Conservation (phyloP, 2,888 invertebrate genomes). For the Odontocerum albicorne region DNA sequence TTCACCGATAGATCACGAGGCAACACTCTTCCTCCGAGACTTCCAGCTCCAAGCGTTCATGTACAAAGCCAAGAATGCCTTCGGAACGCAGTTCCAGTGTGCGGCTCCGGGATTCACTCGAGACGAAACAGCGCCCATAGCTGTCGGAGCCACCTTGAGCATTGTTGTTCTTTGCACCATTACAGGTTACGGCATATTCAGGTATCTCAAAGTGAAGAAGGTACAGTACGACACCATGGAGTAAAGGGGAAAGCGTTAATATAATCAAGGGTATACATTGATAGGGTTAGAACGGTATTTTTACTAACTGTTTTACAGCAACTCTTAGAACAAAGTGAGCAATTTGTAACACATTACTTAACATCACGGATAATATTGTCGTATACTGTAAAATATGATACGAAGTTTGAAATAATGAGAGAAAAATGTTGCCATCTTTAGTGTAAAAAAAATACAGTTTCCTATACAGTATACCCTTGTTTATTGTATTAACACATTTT, state of each 20-base stretch:
- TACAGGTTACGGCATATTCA: conserved; percentile 81
- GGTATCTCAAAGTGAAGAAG: conserved; percentile 86
- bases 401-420: too few species aligned
- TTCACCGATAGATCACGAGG: conserved; percentile 51
- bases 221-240: conserved; percentile 93
- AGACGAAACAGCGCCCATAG: conserved; percentile 83
- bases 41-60: conserved; percentile 86
- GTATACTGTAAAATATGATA: too few species aligned
- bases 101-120: conserved; percentile 58
- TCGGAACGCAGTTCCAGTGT: conserved; percentile 72
- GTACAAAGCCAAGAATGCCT: conserved; percentile 73
- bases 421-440: too few species aligned
- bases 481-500: too few species aligned
- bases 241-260: conserved; percentile 45
- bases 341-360: too few species aligned
- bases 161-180: conserved; percentile 79
- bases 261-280: not conserved
- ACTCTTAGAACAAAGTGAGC: too few species aligned
- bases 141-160: conserved; percentile 82
- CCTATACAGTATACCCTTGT: too few species aligned
- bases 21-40: conserved; percentile 66
- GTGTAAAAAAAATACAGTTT: too few species aligned
- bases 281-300: not conserved
- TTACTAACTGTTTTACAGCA: not conserved
- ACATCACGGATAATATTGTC: too few species aligned